Percentiles rank a stretch among this genome's conserved stretches.
Evolutionary conservation across 2,113 vertebrate species (phyloP).

Genomic region (Epinephelus lanceolatus): DNA sequence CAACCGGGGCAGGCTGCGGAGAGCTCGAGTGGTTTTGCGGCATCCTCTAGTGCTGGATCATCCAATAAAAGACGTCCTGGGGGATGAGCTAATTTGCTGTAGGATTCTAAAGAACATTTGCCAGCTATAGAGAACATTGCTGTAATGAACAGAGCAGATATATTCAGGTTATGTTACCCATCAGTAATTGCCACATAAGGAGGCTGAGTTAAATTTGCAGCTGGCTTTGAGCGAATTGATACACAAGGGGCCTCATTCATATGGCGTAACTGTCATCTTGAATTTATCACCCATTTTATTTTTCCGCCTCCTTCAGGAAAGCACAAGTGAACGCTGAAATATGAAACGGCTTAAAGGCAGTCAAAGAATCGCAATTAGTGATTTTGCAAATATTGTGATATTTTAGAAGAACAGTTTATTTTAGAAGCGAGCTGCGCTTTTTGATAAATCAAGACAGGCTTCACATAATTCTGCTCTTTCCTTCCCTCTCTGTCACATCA

Average conservation of each 20-base stretch:
- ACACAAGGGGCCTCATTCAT: conserved; percentile 72
- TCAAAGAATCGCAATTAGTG: conserved; percentile 35
- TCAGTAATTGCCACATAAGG: conserved; percentile 75
- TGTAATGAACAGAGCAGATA: conserved; percentile 69
- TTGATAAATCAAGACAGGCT: conserved; percentile 37
- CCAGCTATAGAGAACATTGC: conserved; percentile 63
- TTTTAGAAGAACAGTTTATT: conserved; percentile 18
- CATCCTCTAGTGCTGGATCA: conserved; percentile 57
- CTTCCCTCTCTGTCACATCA: background rate
- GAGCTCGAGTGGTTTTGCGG: conserved; percentile 65
- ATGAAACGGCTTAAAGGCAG: conserved; percentile 5
- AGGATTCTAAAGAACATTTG: conserved; percentile 75
- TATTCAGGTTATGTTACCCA: conserved; percentile 67
- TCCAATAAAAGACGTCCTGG: conserved; percentile 76
- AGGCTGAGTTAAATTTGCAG: conserved; percentile 71
- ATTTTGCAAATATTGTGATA: conserved; percentile 30
- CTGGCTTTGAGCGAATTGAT: conserved; percentile 67
- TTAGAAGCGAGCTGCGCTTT: background rate
- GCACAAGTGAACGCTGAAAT: conserved; percentile 23
- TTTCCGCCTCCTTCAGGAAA: conserved; percentile 41
- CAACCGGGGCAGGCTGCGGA: conserved; percentile 46
- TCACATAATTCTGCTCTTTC: background rate
- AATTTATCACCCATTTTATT: conserved; percentile 73
- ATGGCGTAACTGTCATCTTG: conserved; percentile 67
- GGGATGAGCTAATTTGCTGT: conserved; percentile 76